A percentile compares a stretch with the other conserved stretches of the same genome.
phyloP scores from a whole-genome alignment of 1,140 invertebrate species.

The Heliconius eleuchia region DNA sequence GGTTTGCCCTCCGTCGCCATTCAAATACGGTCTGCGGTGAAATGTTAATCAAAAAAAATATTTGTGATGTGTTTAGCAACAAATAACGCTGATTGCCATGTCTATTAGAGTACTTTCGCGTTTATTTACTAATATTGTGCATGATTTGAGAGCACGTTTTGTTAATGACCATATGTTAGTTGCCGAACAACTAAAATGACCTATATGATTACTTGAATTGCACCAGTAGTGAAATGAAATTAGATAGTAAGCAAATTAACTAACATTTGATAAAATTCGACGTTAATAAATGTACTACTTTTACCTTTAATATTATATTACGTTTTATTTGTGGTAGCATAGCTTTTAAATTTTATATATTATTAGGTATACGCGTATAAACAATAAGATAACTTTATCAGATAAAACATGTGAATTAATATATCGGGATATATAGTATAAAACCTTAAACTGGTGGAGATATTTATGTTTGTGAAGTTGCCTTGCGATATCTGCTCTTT shows the following conservation, averaged over 20 bases:
- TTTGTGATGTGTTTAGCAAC: conserved; percentile 43
- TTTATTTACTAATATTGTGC: conserved; percentile 35
- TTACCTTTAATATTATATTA: background rate
- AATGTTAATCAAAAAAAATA: conserved; percentile 32
- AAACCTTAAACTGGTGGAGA: conserved; percentile 32
- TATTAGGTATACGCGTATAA: conserved; percentile 1
- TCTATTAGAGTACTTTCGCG: background rate
- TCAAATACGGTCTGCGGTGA: conserved; percentile 79
- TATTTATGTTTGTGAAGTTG: conserved; percentile 53
- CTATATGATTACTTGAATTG: background rate
- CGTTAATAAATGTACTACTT: background rate
- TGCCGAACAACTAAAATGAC: background rate
- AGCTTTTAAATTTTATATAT: background rate
- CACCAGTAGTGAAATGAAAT: background rate
- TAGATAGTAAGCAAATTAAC: background rate
- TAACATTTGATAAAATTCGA: background rate
- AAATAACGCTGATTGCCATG: conserved; percentile 36
- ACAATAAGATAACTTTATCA: conserved; percentile 21
- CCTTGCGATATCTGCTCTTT: conserved; percentile 68
- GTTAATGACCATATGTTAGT: background rate
- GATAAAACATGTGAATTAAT: conserved; percentile 12
- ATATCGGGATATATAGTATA: conserved; percentile 26
- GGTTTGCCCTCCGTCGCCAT: conserved; percentile 78
- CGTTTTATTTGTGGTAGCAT: no score
- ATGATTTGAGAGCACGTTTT: conserved; percentile 17